Percentiles rank a stretch among this genome's conserved stretches.
phyloP scores from a whole-genome alignment of 2,797 vertebrate species.

The Cottoperca gobio region DNA sequence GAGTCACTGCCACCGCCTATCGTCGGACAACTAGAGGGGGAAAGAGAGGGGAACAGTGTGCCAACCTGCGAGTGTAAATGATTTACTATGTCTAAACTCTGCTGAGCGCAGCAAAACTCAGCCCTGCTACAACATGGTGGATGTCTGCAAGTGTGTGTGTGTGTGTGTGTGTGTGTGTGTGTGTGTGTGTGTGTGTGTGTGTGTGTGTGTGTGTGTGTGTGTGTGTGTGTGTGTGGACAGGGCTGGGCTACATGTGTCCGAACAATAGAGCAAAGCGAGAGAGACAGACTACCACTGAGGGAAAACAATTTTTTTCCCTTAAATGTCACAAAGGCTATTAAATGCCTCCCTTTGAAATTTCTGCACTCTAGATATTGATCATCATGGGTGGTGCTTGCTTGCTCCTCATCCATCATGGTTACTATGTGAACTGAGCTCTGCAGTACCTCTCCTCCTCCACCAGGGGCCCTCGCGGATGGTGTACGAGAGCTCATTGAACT shows the following conservation, averaged over 20 bases:
- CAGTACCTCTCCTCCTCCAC: slow-evolving; percentile 95
- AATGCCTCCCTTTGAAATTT: slow-evolving; percentile 44
- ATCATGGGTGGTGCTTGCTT: slow-evolving; percentile 39
- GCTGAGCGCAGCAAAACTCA: slow-evolving; percentile 81
- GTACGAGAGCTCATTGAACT: slow-evolving; percentile 96
- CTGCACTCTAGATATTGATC: slow-evolving; percentile 62
- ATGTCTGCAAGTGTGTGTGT: slow-evolving; percentile 29
- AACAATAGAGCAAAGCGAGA: slow-evolving; percentile 21
- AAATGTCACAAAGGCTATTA: slow-evolving; percentile 45
- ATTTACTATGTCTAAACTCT: slow-evolving; percentile 84
- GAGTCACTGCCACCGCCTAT: slow-evolving; percentile 47
- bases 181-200: slow-evolving; percentile 22
- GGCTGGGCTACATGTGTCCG: slow-evolving; percentile 16
- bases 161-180: slow-evolving; percentile 28
- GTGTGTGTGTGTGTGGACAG: slow-evolving; percentile 19
- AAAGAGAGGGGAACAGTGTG: slow-evolving; percentile 64
- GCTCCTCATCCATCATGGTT: slow-evolving; percentile 50
- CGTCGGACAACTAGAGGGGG: slow-evolving; percentile 45
- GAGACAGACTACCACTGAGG: background rate
- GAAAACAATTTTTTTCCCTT: slow-evolving; percentile 10
- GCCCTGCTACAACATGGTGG: slow-evolving; percentile 55
- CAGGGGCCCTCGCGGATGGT: slow-evolving; percentile 96
- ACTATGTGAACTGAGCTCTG: slow-evolving; percentile 15
- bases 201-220: slow-evolving; percentile 22
- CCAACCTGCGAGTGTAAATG: slow-evolving; percentile 80